Evolutionary conservation across 2,888 invertebrate genomes (phyloP).

Genomic region (Holacanthella duospinosa): DNA sequence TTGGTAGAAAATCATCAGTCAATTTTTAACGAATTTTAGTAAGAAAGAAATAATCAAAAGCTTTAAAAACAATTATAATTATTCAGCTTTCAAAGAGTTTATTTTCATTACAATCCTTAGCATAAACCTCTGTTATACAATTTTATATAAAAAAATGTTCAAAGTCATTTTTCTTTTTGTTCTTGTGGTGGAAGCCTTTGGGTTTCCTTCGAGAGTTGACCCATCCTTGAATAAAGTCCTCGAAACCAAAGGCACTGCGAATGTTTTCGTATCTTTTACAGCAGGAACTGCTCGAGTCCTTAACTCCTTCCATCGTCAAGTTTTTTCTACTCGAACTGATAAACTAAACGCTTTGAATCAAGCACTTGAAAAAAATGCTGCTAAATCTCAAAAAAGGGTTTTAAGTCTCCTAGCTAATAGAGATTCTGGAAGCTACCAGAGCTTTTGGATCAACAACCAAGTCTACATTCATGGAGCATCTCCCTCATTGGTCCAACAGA

Average conservation of each 20-base stretch:
- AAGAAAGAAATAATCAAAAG: too few species aligned
- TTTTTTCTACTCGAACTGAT: background rate
- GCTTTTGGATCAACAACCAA: constrained; percentile 4
- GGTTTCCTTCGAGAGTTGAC: background rate
- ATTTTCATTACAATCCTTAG: too few species aligned
- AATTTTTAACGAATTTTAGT: too few species aligned
- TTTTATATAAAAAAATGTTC: too few species aligned
- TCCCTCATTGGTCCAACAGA: background rate
- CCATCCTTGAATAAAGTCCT: background rate
- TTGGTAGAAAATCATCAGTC: too few species aligned
- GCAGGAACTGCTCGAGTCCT: background rate
- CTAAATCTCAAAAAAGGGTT: background rate
- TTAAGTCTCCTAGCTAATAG: background rate
- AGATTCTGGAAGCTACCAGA: background rate
- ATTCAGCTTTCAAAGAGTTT: too few species aligned
- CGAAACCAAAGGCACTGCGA: background rate
- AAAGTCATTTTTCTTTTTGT: too few species aligned
- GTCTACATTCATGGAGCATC: background rate
- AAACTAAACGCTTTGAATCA: background rate
- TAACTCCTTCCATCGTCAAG: background rate
- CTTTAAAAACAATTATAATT: too few species aligned
- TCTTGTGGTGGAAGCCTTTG: too few species aligned
- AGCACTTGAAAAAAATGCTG: background rate
- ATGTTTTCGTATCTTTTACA: background rate
- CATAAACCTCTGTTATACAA: too few species aligned